Evolutionary conservation across 92 coral and sea anemone species (phyloP), one percentile per base, ranked within the genome.

Genomic region (Nematostella vectensis): DNA sequence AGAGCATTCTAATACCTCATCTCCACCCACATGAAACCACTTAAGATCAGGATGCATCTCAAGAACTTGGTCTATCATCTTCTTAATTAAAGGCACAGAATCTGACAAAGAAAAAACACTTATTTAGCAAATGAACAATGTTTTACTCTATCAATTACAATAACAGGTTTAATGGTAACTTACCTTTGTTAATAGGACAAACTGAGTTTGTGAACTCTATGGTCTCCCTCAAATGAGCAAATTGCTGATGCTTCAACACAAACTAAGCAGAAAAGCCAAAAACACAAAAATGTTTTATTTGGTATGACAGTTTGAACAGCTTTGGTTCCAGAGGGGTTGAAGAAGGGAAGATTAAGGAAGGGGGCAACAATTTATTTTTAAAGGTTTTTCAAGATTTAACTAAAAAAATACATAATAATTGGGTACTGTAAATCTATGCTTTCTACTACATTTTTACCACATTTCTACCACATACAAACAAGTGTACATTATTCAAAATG

Each of bases 1-100:
- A n/a, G n/a, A n/a, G n/a, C n/a, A n/a, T n/a, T n/a, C n/a, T n/a
- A 45, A 17, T 51, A 87, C 96, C 86, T 87, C 96, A 69, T 87
- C 96, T 47, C 82, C 96, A 12, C 96, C 96, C 24, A 87, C 79
- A 58, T 87, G 96, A 51, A 87, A 82, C 54, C 82, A 77, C 50
- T 87, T 61, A 20, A 73, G 40, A 25, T 69, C 83, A 19, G 77
- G 82, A 54, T 87, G 96, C 0, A 70, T 67, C 3, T 50, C 67
- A 13, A 84, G 59, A 11, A 87, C 75, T 62, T 87, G 96, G 21
- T 87, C 70, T 9, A 87, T 75, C 51, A 87, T 60, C 36, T 49
- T 57, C 65, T 68, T 87, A 1, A 87, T 67, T 47, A 87, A 42
- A 18, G 68, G 67, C 25, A 68, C 62, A 1, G 96, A 68, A 48